phyloP scores from a whole-genome alignment of 2,888 invertebrate genomes.

The Spodoptera littoralis region DNA sequence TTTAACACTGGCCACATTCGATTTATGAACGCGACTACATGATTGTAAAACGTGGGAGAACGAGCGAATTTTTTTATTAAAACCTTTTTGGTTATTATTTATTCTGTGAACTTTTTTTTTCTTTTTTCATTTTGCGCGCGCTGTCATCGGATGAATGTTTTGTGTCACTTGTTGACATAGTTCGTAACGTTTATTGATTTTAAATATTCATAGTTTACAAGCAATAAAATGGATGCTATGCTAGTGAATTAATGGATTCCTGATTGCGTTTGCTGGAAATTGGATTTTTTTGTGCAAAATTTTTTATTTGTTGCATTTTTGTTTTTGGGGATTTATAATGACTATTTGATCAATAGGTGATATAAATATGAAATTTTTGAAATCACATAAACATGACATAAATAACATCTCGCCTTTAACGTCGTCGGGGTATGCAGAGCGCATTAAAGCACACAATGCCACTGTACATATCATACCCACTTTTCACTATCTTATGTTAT shows the following conservation, averaged over 20 bases:
- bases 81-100: neutral
- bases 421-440: too few relatives aligned
- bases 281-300: slow-evolving; percentile 1
- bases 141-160: slow-evolving; percentile 1
- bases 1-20: slow-evolving; percentile 29
- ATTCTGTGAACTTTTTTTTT: too few relatives aligned
- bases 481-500: too few relatives aligned
- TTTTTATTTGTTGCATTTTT: too few relatives aligned
- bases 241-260: slow-evolving; percentile 12
- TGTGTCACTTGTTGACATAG: slow-evolving; percentile 38
- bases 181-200: slow-evolving; percentile 44
- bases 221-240: slow-evolving; percentile 31
- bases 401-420: too few relatives aligned
- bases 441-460: too few relatives aligned
- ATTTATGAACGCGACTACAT: slow-evolving; percentile 46
- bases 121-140: too few relatives aligned
- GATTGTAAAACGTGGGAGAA: slow-evolving; percentile 18
- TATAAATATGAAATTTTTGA: too few relatives aligned
- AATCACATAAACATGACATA: too few relatives aligned
- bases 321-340: too few relatives aligned
- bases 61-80: neutral
- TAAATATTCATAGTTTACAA: slow-evolving; percentile 49
- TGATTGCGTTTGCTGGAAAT: slow-evolving; percentile 4
- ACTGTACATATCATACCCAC: too few relatives aligned
- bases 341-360: too few relatives aligned